phyloP scores from a whole-genome alignment of 1,140 invertebrate genomes.

The Vollenhovia emeryi region DNA sequence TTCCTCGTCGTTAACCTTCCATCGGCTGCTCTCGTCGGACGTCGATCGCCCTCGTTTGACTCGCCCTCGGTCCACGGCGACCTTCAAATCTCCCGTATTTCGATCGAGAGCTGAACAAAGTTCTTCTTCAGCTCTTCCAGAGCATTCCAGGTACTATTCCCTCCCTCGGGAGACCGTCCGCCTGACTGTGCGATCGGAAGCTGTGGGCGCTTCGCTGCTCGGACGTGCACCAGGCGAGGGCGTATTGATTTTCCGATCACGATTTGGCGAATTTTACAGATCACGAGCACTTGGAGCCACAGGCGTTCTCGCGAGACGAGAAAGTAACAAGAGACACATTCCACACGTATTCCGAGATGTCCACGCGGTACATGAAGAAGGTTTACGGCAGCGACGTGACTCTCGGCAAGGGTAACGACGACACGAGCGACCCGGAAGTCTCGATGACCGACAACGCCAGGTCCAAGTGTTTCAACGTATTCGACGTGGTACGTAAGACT shows the following conservation, averaged over 20 bases:
- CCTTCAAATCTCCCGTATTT: neutral
- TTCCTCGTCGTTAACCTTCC: neutral
- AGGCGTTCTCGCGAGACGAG: neutral
- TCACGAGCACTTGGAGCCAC: neutral
- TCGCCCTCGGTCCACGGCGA: neutral
- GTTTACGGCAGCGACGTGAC: constrained; percentile 65
- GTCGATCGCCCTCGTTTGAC: too few relatives aligned
- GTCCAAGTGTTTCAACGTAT: constrained; percentile 68
- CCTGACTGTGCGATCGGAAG: neutral
- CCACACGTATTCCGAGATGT: constrained; percentile 53
- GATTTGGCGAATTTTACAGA: neutral
- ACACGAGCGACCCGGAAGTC: constrained; percentile 49
- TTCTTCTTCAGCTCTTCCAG: neutral
- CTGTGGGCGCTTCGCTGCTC: too few relatives aligned
- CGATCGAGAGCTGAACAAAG: neutral
- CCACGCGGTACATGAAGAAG: constrained; percentile 73
- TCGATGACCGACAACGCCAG: constrained; percentile 48
- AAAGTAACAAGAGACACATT: constrained; percentile 8
- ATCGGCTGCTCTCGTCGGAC: too few relatives aligned
- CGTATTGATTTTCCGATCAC: neutral
- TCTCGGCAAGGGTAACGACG: constrained; percentile 32
- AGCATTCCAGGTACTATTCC: neutral
- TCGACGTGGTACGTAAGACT: constrained; percentile 61
- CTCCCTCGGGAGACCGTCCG: neutral
- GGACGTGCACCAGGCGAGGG: neutral